Evolutionary conservation across 2,888 invertebrate genomes (phyloP).

Genomic region (Heteropelma amictum): DNA sequence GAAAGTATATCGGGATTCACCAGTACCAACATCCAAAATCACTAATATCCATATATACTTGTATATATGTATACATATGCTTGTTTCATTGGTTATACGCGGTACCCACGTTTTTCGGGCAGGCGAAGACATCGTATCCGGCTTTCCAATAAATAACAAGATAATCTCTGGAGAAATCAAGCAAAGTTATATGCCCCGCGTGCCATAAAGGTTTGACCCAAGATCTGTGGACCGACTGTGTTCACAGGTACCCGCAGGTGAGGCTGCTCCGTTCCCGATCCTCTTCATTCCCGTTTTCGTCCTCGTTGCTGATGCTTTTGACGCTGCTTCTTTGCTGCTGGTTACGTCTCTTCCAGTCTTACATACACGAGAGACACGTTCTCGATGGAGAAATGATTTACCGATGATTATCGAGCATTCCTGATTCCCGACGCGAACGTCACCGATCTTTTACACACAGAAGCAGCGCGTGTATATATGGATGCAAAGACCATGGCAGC

Average conservation of each 20-base stretch:
- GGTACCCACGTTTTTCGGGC: conserved; percentile 61
- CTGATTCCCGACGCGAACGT: conserved; percentile 63
- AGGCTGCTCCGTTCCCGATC: conserved; percentile 40
- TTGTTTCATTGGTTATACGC: background rate
- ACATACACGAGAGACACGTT: conserved; percentile 49
- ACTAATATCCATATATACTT: background rate
- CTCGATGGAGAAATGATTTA: conserved; percentile 67
- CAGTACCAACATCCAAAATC: conserved; percentile 3
- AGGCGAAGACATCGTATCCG: conserved; percentile 66
- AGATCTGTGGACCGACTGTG: conserved; percentile 57
- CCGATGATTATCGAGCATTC: conserved; percentile 72
- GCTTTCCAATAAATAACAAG: conserved; percentile 76
- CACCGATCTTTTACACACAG: conserved; percentile 18
- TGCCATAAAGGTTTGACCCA: conserved; percentile 74
- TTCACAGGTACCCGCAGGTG: conserved; percentile 59
- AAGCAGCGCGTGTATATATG: background rate
- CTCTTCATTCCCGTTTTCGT: conserved; percentile 45
- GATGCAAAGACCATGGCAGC: background rate
- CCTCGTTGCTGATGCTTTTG: conserved; percentile 18
- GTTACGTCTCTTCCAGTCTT: conserved; percentile 39
- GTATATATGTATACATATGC: background rate
- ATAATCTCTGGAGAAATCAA: conserved; percentile 76
- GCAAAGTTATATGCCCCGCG: conserved; percentile 70
- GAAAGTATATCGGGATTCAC: conserved; percentile 6
- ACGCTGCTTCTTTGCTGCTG: conserved; percentile 21